Conservation (phyloP, 2,888 invertebrate genomes). For the Cotesia congregata region DNA sequence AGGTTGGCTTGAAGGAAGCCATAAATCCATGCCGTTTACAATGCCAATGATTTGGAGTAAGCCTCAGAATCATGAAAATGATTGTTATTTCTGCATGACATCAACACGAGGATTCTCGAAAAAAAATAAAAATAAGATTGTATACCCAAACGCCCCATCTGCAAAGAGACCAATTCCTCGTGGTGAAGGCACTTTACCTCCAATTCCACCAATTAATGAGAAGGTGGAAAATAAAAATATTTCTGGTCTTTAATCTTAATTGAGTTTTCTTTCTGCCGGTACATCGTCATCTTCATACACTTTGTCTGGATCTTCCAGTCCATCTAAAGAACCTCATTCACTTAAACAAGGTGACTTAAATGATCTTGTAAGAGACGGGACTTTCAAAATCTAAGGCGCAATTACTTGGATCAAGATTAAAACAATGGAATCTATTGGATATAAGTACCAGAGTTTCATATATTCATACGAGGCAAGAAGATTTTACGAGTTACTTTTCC, state of each 20-base stretch:
- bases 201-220: constrained; percentile 6
- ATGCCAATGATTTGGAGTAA: constrained; percentile 39
- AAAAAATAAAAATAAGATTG: constrained; percentile 25
- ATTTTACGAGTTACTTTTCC: constrained; percentile 23
- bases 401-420: too few relatives aligned
- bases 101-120: constrained; percentile 23
- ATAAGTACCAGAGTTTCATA: constrained; percentile 26
- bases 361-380: too few relatives aligned
- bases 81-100: constrained; percentile 34
- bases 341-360: constrained; percentile 38
- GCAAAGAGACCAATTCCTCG: constrained; percentile 22
- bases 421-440: too few relatives aligned
- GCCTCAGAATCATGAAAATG: constrained; percentile 29
- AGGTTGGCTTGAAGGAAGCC: constrained; percentile 22
- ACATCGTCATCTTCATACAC: constrained; percentile 6
- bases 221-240: not conserved
- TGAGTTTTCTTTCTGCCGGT: not conserved
- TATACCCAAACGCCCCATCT: constrained; percentile 28
- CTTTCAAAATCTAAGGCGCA: too few relatives aligned
- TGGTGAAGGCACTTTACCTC: constrained; percentile 13
- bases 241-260: not conserved
- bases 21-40: constrained; percentile 25
- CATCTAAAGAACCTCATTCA: constrained; percentile 6
- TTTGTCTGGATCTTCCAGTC: constrained; percentile 7
- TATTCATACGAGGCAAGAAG: constrained; percentile 31